Percentiles rank a stretch among this genome's conserved stretches.
Conservation (phyloP, 2,113 vertebrate genomes). For the Eclectus roratus region DNA sequence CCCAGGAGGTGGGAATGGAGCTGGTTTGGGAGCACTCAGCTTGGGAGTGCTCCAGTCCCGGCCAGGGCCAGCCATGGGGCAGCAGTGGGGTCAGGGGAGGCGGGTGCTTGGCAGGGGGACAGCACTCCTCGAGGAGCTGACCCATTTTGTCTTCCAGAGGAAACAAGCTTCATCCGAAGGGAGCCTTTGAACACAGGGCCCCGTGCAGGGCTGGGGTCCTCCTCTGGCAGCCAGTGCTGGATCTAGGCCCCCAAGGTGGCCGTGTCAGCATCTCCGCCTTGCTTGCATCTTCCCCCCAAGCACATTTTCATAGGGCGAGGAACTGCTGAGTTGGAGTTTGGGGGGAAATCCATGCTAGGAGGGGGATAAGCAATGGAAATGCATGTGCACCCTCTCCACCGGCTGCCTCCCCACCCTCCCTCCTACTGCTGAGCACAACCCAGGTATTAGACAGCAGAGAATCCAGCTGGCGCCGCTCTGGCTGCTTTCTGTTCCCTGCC, state of each 20-base stretch:
- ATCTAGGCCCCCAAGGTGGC: not conserved
- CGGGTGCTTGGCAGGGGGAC: not conserved
- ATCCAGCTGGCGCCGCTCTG: not conserved
- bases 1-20: not conserved
- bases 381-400: too few relatives aligned
- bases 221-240: not conserved
- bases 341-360: not conserved
- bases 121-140: not conserved
- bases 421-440: not conserved
- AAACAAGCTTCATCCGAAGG: not conserved
- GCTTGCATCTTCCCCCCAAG: not conserved
- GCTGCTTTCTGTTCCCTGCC: not conserved
- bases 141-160: constrained; percentile 19
- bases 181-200: constrained; percentile 3
- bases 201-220: not conserved
- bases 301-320: not conserved
- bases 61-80: not conserved
- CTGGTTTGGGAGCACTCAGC: rapidly evolving
- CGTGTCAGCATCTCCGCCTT: rapidly evolving
- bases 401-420: not conserved
- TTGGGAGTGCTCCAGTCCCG: rapidly evolving
- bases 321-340: not conserved
- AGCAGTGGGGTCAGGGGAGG: not conserved
- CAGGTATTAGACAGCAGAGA: constrained; percentile 17
- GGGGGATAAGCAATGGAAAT: not conserved